Evolutionary conservation across 2,113 vertebrate genomes (phyloP), one percentile per base, ranked within the genome.

Genomic region (Ophiodon elongatus): DNA sequence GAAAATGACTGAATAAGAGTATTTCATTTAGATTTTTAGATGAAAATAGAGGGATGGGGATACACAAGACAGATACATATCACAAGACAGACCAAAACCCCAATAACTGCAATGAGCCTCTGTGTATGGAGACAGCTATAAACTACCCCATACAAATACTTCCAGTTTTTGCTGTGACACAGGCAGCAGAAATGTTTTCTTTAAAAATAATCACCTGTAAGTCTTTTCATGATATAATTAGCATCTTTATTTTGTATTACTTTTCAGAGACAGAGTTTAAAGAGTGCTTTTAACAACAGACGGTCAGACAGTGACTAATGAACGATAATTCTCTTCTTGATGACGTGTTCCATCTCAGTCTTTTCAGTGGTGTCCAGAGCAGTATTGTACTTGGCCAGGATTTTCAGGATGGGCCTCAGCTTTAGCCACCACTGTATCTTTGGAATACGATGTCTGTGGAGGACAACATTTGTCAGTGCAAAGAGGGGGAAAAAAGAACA

Each of bases 401-500:
- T 96, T 90, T 98, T 98, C 47, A 98, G 92, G 93, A 98, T 96
- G 83, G 97, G 96, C 25, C 97, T 95, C 83, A 98, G 93, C 82
- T 85, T 97, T 62, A 98, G 90, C 97, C 97, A 98, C 97, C 97
- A 98, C 90, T 97, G 96, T 27, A 88, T 83, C 91, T 95, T 97
- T 41, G 97, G 97, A 85, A 98, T 92, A 86, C 97, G 97, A 77
- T 98, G 97, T 56, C 97, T 98, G 90, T 27, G 57, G 45, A 76
- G 31, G 15, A 81, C 54, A 64, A 74, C 7, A 52, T 45, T 63
- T 27, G 52, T 76, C 21, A 84, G 62, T 57, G n/a, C 31, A 37
- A 77, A n/a, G 23, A 79, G 8, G n/a, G n/a, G n/a, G 10, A 31
- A 37, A 73, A 7, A 65, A 50, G 1, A 56, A 41, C 8, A 31